Percentiles rank a stretch among this genome's conserved stretches.
These are phyloP conservation scores for Hephaestus fuliginosus DNA, from an alignment of 2,797 vertebrate genomes.

Conservation along the genomic window DNA sequence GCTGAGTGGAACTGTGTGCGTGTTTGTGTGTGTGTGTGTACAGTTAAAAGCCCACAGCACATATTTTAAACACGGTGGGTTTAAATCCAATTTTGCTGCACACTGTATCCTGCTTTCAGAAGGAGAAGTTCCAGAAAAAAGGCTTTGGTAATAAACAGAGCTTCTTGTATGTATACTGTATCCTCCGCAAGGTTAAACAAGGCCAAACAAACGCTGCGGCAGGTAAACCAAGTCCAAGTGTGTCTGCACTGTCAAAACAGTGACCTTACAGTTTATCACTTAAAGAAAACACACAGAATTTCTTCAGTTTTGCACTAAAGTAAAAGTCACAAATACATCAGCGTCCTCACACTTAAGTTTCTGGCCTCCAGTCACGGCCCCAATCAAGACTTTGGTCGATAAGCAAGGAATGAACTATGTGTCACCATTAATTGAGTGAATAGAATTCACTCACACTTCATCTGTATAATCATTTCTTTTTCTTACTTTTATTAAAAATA, in stretches of 20 bases:
- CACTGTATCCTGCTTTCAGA: constrained; percentile 13
- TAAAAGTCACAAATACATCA: background rate
- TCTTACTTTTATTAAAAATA: background rate
- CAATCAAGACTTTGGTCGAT: background rate
- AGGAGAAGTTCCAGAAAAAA: constrained; percentile 10
- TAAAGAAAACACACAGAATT: background rate
- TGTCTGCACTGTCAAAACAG: constrained; percentile 16
- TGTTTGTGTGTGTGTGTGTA: constrained; percentile 4
- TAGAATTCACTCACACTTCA: background rate
- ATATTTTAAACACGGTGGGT: constrained; percentile 44
- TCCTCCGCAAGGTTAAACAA: constrained; percentile 36
- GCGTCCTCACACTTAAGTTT: background rate
- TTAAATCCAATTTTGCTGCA: constrained; percentile 35
- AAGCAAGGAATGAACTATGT: background rate
- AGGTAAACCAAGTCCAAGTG: constrained; percentile 43
- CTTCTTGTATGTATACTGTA: constrained; percentile 16
- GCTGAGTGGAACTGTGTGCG: constrained; percentile 17
- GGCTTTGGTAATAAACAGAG: constrained; percentile 26
- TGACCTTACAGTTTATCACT: background rate
- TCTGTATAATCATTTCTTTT: background rate
- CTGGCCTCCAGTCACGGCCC: background rate
- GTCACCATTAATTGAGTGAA: background rate
- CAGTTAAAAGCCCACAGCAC: constrained; percentile 38
- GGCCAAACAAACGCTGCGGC: constrained; percentile 28
- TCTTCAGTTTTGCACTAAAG: background rate